phyloP scores from a whole-genome alignment of 2,888 invertebrate species.

The Ernsta delagoae region DNA sequence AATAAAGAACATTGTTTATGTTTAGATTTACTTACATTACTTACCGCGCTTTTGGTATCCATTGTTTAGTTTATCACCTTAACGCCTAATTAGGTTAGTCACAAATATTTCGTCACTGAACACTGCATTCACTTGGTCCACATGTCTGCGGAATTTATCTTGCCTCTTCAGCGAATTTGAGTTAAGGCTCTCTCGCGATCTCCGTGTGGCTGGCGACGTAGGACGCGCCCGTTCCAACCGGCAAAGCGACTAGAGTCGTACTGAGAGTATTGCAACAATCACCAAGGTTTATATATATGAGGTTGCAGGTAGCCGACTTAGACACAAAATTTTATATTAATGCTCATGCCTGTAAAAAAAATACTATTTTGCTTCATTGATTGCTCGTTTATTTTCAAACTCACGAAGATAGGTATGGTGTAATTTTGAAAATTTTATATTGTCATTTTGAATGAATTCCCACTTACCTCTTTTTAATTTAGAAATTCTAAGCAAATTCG shows the following conservation, averaged over 20 bases:
- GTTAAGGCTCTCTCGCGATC: slow-evolving; percentile 81
- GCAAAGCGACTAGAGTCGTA: slow-evolving; percentile 86
- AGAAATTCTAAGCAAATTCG: neutral
- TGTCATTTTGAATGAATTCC: too few species aligned
- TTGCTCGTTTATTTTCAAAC: slow-evolving; percentile 14
- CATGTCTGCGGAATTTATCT: slow-evolving; percentile 66
- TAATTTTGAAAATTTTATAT: neutral
- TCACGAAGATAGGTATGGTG: neutral
- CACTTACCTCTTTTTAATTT: too few species aligned
- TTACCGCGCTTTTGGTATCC: slow-evolving; percentile 80
- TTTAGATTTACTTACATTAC: slow-evolving; percentile 46
- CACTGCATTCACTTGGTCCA: slow-evolving; percentile 81
- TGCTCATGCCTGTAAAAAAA: slow-evolving; percentile 8
- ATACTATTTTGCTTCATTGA: slow-evolving; percentile 21
- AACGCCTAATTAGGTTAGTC: slow-evolving; percentile 54
- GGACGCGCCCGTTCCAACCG: slow-evolving; percentile 80
- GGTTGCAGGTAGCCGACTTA: slow-evolving; percentile 65
- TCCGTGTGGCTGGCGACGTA: slow-evolving; percentile 80
- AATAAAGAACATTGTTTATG: slow-evolving; percentile 37
- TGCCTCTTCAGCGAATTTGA: slow-evolving; percentile 60
- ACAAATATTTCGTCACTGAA: slow-evolving; percentile 78
- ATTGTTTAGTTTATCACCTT: slow-evolving; percentile 66
- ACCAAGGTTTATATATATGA: slow-evolving; percentile 83
- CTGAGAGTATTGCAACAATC: slow-evolving; percentile 82
- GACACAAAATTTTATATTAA: slow-evolving; percentile 52